phyloP scores from a whole-genome alignment of 1,140 invertebrate species.

The Platorchestia sp. region DNA sequence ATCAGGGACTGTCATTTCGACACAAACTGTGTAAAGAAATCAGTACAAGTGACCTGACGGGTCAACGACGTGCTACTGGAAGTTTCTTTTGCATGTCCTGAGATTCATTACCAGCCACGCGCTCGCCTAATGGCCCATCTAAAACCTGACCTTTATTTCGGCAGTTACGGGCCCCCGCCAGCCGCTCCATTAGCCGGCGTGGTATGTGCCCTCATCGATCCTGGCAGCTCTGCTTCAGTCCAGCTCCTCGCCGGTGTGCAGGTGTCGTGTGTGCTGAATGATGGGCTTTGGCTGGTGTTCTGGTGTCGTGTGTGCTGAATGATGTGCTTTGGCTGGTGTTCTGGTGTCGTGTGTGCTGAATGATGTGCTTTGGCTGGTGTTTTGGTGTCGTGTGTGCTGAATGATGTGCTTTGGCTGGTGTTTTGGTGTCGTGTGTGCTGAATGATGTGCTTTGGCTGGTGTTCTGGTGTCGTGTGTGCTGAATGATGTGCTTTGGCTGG shows the following conservation, averaged over 20 bases:
- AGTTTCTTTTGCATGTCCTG: constrained; percentile 7
- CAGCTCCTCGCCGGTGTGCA: background rate
- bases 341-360: too few relatives aligned
- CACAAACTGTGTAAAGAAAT: constrained; percentile 9
- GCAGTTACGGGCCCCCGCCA: background rate
- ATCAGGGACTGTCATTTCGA: background rate
- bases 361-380: too few relatives aligned
- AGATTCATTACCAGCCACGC: background rate
- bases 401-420: too few relatives aligned
- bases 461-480: too few relatives aligned
- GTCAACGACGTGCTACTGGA: background rate
- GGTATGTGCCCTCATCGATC: background rate
- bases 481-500: too few relatives aligned
- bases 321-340: too few relatives aligned
- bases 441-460: too few relatives aligned
- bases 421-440: background rate
- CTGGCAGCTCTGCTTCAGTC: background rate
- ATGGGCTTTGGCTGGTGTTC: too few relatives aligned
- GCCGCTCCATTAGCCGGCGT: background rate
- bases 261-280: background rate
- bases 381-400: background rate
- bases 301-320: too few relatives aligned
- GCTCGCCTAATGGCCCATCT: background rate
- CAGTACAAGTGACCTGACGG: background rate
- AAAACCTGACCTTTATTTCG: constrained; percentile 8